These are phyloP conservation scores for Anas platyrhynchos DNA, from an alignment of 2,113 vertebrate species.

Conservation along the genomic window DNA sequence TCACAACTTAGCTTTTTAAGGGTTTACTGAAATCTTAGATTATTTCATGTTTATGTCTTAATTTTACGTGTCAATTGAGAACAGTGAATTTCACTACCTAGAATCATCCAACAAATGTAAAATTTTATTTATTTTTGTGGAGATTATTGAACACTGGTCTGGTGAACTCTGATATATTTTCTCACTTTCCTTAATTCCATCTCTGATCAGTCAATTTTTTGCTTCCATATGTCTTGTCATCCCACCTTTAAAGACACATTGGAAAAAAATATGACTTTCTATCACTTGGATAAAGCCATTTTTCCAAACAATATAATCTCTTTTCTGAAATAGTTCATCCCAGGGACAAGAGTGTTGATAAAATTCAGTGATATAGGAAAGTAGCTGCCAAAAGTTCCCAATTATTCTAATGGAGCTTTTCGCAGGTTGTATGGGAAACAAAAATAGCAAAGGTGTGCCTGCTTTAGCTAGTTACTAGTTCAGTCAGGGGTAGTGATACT, in stretches of 20 bases:
- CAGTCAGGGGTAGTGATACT: not conserved
- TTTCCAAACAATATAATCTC: not conserved
- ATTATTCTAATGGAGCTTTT: not conserved
- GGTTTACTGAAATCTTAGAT: not conserved
- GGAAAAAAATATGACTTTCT: not conserved
- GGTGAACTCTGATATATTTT: not conserved
- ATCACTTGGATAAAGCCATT: not conserved
- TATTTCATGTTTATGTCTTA: not conserved
- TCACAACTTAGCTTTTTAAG: not conserved
- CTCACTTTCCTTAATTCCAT: not conserved
- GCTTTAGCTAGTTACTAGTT: not conserved
- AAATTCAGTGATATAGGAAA: not conserved
- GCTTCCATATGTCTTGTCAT: not conserved
- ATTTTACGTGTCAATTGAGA: not conserved
- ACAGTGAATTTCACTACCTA: not conserved
- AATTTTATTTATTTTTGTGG: not conserved
- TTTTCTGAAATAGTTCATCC: not conserved
- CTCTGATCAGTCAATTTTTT: not conserved
- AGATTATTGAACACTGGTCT: not conserved
- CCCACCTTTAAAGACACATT: not conserved
- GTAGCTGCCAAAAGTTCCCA: not conserved
- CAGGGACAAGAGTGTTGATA: not conserved
- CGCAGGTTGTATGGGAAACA: not conserved
- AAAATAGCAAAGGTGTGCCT: not conserved
- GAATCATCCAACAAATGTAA: not conserved